phyloP scores from a whole-genome alignment of 2,797 vertebrate genomes.

The Neostethus bicornis region DNA sequence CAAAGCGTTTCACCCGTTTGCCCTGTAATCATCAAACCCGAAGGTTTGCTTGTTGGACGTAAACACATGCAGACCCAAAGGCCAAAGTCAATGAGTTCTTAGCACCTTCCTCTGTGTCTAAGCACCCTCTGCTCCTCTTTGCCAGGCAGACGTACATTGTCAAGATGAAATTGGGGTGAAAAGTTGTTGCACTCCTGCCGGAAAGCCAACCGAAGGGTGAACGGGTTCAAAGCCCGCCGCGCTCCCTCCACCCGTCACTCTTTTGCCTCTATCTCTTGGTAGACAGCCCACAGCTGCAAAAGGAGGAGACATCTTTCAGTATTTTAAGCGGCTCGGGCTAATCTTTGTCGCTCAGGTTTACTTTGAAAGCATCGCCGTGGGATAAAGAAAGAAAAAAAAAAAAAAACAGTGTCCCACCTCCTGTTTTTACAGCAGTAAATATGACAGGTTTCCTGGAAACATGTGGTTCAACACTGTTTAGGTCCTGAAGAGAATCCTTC shows the following conservation, averaged over 20 bases:
- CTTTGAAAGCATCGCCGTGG: slow-evolving; percentile 63
- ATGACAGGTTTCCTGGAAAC: background rate
- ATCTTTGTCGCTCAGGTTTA: slow-evolving; percentile 75
- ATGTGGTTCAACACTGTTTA: background rate
- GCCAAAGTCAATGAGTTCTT: slow-evolving; percentile 55
- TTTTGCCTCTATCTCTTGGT: slow-evolving; percentile 54
- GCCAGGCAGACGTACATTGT: slow-evolving; percentile 46
- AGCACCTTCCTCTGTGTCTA: slow-evolving; percentile 30
- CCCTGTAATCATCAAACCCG: slow-evolving; percentile 26
- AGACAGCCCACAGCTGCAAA: slow-evolving; percentile 48
- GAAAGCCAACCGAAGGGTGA: slow-evolving; percentile 62
- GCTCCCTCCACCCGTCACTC: slow-evolving; percentile 48
- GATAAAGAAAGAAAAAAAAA: slow-evolving; percentile 56
- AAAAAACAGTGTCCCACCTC: slow-evolving; percentile 45
- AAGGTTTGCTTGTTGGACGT: slow-evolving; percentile 5
- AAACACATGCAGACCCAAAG: slow-evolving; percentile 27
- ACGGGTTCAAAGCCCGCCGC: slow-evolving; percentile 62
- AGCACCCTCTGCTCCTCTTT: slow-evolving; percentile 14
- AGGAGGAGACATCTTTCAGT: slow-evolving; percentile 67
- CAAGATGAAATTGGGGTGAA: slow-evolving; percentile 70
- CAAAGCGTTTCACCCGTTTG: slow-evolving; percentile 11
- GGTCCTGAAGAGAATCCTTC: slow-evolving; percentile 42
- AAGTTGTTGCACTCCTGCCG: slow-evolving; percentile 48
- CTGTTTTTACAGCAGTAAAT: slow-evolving; percentile 17
- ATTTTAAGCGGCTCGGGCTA: slow-evolving; percentile 75